Base-by-base conservation (phyloP, 2,888 invertebrate species). In the Peribatodes rhomboidaria region DNA sequence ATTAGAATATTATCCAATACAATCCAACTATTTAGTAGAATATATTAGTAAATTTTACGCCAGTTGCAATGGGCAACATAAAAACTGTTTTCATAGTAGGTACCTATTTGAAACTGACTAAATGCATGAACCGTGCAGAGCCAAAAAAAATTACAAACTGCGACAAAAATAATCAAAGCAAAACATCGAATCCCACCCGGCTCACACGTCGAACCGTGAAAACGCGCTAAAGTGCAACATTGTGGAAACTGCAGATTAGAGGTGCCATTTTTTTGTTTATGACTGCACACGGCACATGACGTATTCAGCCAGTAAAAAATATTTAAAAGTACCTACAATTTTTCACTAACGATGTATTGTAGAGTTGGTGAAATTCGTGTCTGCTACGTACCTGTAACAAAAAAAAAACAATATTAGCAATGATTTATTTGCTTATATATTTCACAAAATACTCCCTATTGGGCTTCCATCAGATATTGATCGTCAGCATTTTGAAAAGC, bases 221-320 rank as follows among this genome's bases (percentile, higher is more conserved):
- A 71, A 70, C 72, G 65, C 65, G 66, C 62, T 65, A 70, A 74
- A 68, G 57, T 65, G 70, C 70, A 73, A 70, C 74, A 68, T 62
- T 68, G 65, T 54, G 76, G 70, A 76, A 73, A 75, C 65, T 55
- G 44, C 46, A 63, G 74, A 77, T 75, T 77, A 73, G 71, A 47
- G 59, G 57, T 33, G 52, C 16, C 16, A 16, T 50, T 35, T 35
- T 50, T 56, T 44, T 54, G 22, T 59, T 44, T 33, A 53, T 18
- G 27, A 16, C 41, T 14, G 31, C 18, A 31, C 31, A 42, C 44
- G 31, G 42, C 31, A 31, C 7, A 42, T 31, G 9, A n/a, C n/a
- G n/a, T 10, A 44, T 55, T 55, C 16, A 31, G 41, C 31, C 27
- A 41, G 11, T 35, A 42, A 22, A 14, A n/a, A 27, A 54, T 22